Evolutionary conservation across 2,797 vertebrate species (phyloP).

Genomic region (Lutra lutra): DNA sequence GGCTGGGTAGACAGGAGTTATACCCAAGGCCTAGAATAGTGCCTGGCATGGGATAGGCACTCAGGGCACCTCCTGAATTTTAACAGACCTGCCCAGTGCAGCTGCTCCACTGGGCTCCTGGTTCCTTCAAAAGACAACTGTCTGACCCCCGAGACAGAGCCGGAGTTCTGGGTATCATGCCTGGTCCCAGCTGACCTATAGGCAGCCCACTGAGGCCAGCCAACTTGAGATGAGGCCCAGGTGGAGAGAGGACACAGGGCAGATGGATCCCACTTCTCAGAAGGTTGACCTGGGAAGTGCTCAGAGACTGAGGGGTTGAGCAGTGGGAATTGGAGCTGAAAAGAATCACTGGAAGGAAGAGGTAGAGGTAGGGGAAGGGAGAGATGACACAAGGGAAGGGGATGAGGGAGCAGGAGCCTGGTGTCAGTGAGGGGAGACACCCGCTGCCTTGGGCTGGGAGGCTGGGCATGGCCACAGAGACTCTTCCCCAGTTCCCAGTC

Average conservation of each 20-base stretch:
- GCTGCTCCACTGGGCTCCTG: neutral
- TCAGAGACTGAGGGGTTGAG: neutral
- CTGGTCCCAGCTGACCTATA: neutral
- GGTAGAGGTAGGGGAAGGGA: neutral
- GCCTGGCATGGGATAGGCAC: neutral
- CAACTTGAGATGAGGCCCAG: neutral
- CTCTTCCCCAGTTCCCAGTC: neutral
- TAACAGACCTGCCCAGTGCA: neutral
- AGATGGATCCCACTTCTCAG: neutral
- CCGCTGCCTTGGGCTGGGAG: accelerated
- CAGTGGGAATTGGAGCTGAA: neutral
- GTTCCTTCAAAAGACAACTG: neutral
- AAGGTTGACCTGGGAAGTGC: neutral
- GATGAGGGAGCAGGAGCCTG: neutral
- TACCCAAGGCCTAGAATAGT: neutral
- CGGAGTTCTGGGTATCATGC: accelerated
- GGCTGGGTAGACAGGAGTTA: neutral
- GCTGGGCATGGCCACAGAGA: neutral
- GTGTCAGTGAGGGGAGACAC: neutral
- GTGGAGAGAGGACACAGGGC: neutral
- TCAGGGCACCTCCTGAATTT: neutral
- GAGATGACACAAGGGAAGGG: accelerated
- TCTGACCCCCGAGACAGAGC: neutral
- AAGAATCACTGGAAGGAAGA: neutral
- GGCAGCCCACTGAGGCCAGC: no score